A percentile compares a stretch with the other conserved stretches of the same genome.
Evolutionary conservation across 2,888 invertebrate genomes (phyloP).

Genomic region (Nomada fabriciana): DNA sequence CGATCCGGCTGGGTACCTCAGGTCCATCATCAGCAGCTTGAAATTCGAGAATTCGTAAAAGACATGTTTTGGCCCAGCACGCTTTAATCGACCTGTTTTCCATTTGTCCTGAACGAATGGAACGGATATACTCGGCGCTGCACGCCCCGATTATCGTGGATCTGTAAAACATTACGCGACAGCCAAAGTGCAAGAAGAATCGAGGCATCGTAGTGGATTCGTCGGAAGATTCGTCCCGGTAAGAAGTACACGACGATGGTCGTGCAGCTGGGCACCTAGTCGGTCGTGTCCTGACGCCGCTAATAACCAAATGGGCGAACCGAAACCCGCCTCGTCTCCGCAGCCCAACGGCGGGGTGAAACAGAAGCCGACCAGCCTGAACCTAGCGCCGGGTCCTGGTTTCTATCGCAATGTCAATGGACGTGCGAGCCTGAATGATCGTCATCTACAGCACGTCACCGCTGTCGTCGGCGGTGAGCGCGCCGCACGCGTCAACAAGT

Average conservation of each 20-base stretch:
- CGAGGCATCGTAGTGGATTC: neutral
- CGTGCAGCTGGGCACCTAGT: constrained; percentile 64
- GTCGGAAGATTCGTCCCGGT: neutral
- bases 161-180: neutral
- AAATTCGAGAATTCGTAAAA: constrained; percentile 20
- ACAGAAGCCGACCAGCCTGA: constrained; percentile 82
- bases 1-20: constrained; percentile 11
- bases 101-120: neutral
- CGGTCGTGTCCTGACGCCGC: constrained; percentile 64
- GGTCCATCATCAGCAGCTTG: constrained; percentile 8
- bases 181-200: no score
- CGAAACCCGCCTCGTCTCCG: constrained; percentile 81
- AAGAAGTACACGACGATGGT: constrained; percentile 52
- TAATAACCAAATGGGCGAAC: constrained; percentile 82
- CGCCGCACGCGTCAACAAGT: constrained; percentile 77
- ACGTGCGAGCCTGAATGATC: constrained; percentile 82
- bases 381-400: constrained; percentile 81
- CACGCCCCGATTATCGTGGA: neutral
- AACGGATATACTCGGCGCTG: neutral
- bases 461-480: constrained; percentile 77
- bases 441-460: constrained; percentile 80
- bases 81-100: neutral
- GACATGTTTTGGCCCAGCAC: neutral
- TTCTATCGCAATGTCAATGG: constrained; percentile 84
- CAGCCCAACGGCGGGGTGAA: constrained; percentile 83